phyloP scores from a whole-genome alignment of 2,113 vertebrate genomes.

The Candoia aspera region DNA sequence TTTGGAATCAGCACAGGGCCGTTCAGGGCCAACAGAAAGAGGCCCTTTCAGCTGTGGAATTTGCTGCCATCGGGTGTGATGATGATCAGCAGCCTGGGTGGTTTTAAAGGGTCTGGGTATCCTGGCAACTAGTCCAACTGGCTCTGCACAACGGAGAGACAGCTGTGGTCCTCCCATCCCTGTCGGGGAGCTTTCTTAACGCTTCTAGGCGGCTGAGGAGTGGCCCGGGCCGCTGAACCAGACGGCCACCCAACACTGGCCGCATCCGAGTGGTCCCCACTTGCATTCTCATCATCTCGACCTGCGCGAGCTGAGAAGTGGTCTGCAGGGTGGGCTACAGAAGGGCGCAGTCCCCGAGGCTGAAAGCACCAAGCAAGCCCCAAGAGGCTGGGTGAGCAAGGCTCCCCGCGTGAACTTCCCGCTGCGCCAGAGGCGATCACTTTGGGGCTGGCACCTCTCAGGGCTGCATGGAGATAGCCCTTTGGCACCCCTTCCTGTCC shows the following conservation, averaged over 20 bases:
- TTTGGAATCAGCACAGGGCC: neutral
- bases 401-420: neutral
- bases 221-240: neutral
- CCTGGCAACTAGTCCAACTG: neutral
- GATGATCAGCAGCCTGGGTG: neutral
- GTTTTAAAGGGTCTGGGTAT: neutral
- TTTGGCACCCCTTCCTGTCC: neutral
- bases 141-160: neutral
- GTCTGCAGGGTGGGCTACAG: neutral
- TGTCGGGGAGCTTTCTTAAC: neutral
- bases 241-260: too few species aligned
- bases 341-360: neutral
- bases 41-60: neutral
- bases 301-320: neutral
- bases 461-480: neutral
- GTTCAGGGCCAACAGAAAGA: neutral
- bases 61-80: neutral
- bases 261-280: neutral
- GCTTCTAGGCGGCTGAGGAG: neutral
- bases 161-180: neutral
- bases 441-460: too few species aligned
- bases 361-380: neutral
- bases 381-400: neutral
- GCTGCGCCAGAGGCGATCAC: neutral
- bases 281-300: neutral